phyloP scores from a whole-genome alignment of 2,113 vertebrate species.

The Mesitornis unicolor region DNA sequence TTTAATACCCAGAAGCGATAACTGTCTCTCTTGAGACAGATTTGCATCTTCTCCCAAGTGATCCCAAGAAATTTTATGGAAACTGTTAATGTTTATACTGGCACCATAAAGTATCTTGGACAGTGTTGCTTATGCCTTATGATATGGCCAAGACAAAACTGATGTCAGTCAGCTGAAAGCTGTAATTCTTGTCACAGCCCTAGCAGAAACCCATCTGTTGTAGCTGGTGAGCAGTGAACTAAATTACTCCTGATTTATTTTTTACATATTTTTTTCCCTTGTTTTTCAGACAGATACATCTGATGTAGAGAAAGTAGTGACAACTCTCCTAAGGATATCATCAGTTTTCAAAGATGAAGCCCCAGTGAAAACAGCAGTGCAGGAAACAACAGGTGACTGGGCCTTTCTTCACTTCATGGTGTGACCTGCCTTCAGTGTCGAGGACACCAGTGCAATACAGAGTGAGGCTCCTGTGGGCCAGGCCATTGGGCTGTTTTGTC shows the following conservation, averaged over 20 bases:
- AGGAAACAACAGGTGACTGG: slow-evolving; percentile 75
- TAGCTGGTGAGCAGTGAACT: background rate
- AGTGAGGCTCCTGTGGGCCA: background rate
- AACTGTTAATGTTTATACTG: background rate
- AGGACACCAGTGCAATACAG: rapidly evolving
- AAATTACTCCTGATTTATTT: background rate
- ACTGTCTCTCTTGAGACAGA: background rate
- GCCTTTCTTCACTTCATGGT: background rate
- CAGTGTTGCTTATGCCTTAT: background rate
- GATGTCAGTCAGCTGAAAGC: background rate
- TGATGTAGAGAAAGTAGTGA: slow-evolving; percentile 84
- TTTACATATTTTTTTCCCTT: background rate
- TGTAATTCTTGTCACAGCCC: background rate
- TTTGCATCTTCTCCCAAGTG: background rate
- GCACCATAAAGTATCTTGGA: background rate
- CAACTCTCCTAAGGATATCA: slow-evolving; percentile 88
- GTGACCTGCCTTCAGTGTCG: background rate
- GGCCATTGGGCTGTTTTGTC: background rate
- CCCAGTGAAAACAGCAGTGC: slow-evolving; percentile 81
- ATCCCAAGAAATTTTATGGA: background rate
- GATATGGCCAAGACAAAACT: background rate
- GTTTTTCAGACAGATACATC: slow-evolving; percentile 83
- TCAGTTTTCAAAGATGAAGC: slow-evolving; percentile 91
- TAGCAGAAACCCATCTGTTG: background rate
- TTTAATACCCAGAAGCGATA: background rate